These are phyloP conservation scores for Choristoneura rosaceana DNA, from an alignment of 2,888 invertebrate genomes.

Conservation along the genomic window DNA sequence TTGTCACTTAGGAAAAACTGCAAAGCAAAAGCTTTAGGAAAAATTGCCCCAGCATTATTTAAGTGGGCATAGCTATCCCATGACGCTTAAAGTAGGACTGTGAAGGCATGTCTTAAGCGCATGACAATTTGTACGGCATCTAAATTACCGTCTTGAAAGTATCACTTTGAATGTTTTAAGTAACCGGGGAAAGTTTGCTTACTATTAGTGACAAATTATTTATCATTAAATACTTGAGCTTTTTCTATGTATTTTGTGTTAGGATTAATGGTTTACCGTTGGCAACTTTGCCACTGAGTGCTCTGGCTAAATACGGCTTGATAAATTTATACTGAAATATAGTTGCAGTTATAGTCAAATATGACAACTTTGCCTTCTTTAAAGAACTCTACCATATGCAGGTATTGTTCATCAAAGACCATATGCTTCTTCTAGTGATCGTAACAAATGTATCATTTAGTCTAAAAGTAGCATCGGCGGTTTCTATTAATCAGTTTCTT, in stretches of 20 bases:
- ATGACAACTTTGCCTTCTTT: too few species aligned
- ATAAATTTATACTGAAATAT: too few species aligned
- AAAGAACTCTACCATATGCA: too few species aligned
- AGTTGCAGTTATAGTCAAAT: too few species aligned
- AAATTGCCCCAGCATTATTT: constrained; percentile 20
- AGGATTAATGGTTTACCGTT: background rate
- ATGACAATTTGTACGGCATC: constrained; percentile 48
- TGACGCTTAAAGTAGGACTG: constrained; percentile 17
- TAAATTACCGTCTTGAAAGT: constrained; percentile 36
- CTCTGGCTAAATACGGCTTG: background rate
- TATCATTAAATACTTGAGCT: background rate
- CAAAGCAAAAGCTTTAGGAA: too few species aligned
- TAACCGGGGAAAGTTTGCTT: constrained; percentile 30
- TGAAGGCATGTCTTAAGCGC: constrained; percentile 44
- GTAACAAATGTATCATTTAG: too few species aligned
- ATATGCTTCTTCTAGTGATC: too few species aligned
- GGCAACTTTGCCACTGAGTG: background rate
- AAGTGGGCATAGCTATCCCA: background rate
- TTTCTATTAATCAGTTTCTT: too few species aligned
- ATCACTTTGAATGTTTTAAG: constrained; percentile 33
- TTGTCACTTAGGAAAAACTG: constrained; percentile 6
- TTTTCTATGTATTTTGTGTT: background rate
- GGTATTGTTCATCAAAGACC: too few species aligned
- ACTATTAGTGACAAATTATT: constrained; percentile 12
- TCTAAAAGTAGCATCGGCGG: too few species aligned